These are phyloP conservation scores for Isotomurus palustris DNA, from an alignment of 2,888 invertebrate species.

Conservation along the genomic window DNA sequence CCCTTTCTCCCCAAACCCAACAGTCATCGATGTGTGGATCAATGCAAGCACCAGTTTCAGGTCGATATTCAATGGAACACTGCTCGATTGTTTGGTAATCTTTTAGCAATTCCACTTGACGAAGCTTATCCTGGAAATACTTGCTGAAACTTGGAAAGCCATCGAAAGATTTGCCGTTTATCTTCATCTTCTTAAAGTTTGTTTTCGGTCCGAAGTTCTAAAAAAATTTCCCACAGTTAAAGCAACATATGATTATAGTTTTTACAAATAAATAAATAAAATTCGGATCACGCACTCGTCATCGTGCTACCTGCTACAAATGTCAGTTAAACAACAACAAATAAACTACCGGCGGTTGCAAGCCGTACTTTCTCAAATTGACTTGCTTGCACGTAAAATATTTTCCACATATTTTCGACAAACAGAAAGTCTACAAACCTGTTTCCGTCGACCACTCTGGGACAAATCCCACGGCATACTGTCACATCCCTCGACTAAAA, in stretches of 20 bases:
- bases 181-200: conserved; percentile 90
- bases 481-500: conserved; percentile 67
- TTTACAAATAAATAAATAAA: too few relatives aligned
- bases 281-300: too few relatives aligned
- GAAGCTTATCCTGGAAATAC: conserved; percentile 68
- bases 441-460: conserved; percentile 93
- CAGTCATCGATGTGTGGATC: conserved; percentile 98
- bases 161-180: conserved; percentile 69
- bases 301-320: too few relatives aligned
- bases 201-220: conserved; percentile 96
- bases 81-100: conserved; percentile 85
- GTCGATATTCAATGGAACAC: conserved; percentile 90
- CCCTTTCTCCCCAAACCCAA: conserved; percentile 99
- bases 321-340: too few relatives aligned
- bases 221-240: too few relatives aligned
- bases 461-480: conserved; percentile 80
- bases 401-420: too few relatives aligned
- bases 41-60: conserved; percentile 82
- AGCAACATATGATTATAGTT: too few relatives aligned
- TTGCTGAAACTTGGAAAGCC: conserved; percentile 81
- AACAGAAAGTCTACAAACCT: conserved; percentile 53
- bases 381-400: background rate
- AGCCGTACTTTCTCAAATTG: background rate
- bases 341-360: too few relatives aligned
- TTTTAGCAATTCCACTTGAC: conserved; percentile 57